Percentiles rank a stretch among this genome's conserved stretches.
phyloP scores from a whole-genome alignment of 1,140 invertebrate species.

The Agrypnia vestita region DNA sequence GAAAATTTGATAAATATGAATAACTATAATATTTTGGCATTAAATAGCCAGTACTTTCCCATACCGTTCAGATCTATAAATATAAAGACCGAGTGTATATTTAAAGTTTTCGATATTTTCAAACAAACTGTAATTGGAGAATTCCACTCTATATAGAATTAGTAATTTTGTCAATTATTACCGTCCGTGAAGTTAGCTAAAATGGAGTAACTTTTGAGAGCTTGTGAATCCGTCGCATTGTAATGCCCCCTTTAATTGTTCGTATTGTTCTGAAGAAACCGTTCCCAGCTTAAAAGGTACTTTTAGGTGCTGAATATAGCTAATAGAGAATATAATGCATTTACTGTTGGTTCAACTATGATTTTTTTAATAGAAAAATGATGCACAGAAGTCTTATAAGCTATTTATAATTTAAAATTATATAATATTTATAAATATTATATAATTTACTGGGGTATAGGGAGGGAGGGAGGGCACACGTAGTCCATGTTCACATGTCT shows the following conservation, averaged over 20 bases:
- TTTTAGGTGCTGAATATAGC: background rate
- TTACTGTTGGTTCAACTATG: too few species aligned
- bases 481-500: too few species aligned
- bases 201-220: conserved; percentile 42
- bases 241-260: conserved; percentile 52
- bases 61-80: background rate
- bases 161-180: conserved; percentile 52
- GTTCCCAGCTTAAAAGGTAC: conserved; percentile 8
- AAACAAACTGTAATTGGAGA: background rate
- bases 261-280: conserved; percentile 46
- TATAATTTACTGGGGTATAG: too few species aligned
- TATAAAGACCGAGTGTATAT: background rate
- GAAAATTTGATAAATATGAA: too few species aligned
- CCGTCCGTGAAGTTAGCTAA: conserved; percentile 53
- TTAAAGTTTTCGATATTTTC: background rate
- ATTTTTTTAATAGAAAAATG: too few species aligned
- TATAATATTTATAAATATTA: too few species aligned
- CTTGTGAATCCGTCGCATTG: conserved; percentile 49
- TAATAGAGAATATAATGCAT: background rate
- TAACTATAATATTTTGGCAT: too few species aligned
- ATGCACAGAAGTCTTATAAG: too few species aligned
- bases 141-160: conserved; percentile 26
- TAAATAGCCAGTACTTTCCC: background rate
- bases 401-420: too few species aligned
- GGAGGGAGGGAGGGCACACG: too few species aligned